These are phyloP conservation scores for Heliconius cydno DNA, from an alignment of 2,888 invertebrate species.

Conservation along the genomic window DNA sequence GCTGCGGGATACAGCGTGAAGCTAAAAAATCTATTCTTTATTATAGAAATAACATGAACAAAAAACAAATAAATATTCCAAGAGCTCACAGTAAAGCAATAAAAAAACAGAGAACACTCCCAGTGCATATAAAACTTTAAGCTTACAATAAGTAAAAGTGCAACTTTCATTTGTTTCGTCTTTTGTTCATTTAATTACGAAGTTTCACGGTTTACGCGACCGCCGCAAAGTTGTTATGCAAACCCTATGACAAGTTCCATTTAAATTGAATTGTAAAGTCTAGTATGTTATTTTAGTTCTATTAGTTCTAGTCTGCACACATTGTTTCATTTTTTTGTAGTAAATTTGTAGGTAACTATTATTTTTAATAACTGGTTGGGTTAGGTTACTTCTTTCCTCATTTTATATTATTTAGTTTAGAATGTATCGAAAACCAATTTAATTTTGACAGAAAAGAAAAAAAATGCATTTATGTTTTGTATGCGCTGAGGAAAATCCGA, in stretches of 20 bases:
- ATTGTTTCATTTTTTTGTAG: background rate
- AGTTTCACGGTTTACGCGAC: slow-evolving; percentile 10
- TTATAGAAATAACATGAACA: background rate
- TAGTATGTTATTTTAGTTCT: slow-evolving; percentile 1
- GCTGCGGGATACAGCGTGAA: too few species aligned
- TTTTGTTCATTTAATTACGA: slow-evolving; percentile 32
- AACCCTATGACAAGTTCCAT: slow-evolving; percentile 27
- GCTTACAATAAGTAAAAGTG: slow-evolving; percentile 24
- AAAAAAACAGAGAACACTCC: background rate
- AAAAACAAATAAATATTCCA: background rate
- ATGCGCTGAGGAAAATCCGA: too few species aligned
- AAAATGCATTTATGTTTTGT: too few species aligned
- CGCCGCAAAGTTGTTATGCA: slow-evolving; percentile 15
- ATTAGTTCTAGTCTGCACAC: background rate
- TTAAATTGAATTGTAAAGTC: slow-evolving; percentile 29
- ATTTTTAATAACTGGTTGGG: too few species aligned
- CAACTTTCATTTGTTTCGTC: slow-evolving; percentile 28
- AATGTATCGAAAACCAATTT: too few species aligned
- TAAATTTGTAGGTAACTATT: too few species aligned
- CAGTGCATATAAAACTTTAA: slow-evolving; percentile 13
- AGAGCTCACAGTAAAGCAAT: slow-evolving; percentile 6
- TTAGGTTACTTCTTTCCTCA: background rate
- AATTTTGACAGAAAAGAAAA: too few species aligned
- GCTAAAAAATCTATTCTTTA: too few species aligned
- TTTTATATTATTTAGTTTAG: too few species aligned